A percentile compares a stretch with the other conserved stretches of the same genome.
phyloP scores from a whole-genome alignment of 2,888 invertebrate species.

The Bedellia somnulentella region DNA sequence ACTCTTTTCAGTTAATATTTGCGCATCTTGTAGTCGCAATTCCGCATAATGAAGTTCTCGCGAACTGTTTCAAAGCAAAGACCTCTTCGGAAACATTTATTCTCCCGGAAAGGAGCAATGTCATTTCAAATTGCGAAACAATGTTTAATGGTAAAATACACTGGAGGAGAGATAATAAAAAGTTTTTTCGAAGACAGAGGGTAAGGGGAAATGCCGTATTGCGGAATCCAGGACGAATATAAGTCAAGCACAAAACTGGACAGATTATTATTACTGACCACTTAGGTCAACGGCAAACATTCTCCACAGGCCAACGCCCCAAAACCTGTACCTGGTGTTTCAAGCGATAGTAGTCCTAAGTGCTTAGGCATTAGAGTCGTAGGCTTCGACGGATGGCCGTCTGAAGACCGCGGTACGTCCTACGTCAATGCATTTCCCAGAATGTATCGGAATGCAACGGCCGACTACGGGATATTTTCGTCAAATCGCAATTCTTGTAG shows the following conservation, averaged over 20 bases:
- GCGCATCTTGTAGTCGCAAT: too few species aligned
- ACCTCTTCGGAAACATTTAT: too few species aligned
- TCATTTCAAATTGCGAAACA: too few species aligned
- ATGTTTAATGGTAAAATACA: too few species aligned
- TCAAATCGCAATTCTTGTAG: too few species aligned
- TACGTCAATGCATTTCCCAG: background rate
- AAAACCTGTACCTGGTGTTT: slow-evolving; percentile 12
- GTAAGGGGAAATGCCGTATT: too few species aligned
- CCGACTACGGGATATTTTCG: background rate
- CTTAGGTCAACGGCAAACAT: slow-evolving; percentile 55
- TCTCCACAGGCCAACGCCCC: slow-evolving; percentile 54
- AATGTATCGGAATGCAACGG: background rate
- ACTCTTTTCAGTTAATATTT: too few species aligned
- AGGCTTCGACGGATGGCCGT: background rate
- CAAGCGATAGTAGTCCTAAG: background rate
- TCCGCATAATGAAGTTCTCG: too few species aligned
- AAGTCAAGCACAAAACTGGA: slow-evolving; percentile 25
- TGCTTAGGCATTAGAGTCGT: background rate
- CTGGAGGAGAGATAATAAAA: too few species aligned
- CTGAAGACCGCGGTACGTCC: background rate
- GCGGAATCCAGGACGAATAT: slow-evolving; percentile 14
- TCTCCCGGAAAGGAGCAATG: too few species aligned
- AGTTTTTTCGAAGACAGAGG: too few species aligned
- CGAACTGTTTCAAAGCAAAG: too few species aligned
- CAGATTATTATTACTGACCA: slow-evolving; percentile 56